Evolutionary conservation across 1,140 invertebrate genomes (phyloP), one percentile per base, ranked within the genome.

Genomic region (Phocides pigmalion): DNA sequence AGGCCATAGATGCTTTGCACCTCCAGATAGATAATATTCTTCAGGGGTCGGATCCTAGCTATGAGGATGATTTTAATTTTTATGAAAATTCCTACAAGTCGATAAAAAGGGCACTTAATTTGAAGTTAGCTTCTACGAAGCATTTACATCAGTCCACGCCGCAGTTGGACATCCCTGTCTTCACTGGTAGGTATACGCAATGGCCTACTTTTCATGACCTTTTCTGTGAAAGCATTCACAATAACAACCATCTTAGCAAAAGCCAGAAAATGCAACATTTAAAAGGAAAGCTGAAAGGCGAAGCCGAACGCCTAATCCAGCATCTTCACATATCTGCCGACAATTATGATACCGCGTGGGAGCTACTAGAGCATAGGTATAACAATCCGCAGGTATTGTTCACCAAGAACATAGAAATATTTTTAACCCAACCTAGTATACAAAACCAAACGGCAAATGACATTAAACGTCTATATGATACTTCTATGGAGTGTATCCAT

Each of bases 201-300:
- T 46, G 49, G 62, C 50, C 62, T 54, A 64, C 50, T 4, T 64
- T 64, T 47, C 46, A 35, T n/a, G 50, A 64, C 11, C 15, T 54
- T 28, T 64, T 64, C 22, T 20, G 14, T 17, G 50, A 64, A 46
- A 47, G 39, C 11, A 64, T 64, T 46, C 62, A 64, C 9, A 54
- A 64, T 5, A 54, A 54, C 25, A 63, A 44, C 17, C 12, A 37
- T 9, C 35, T 51, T 0, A 66, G 22, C 4, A 66, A 66, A 37
- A 28, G 28, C 17, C 68, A 64, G 46, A 62, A 65, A 41, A 69
- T 69, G 56, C 67, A 64, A 15, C 56, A 69, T 44, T 14, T 70
- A 1, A 70, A 70, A 12, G 62, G 58, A 3, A 69, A 69, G n/a
- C 41, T 65, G 2, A 54, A 37, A 12, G 63, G 58, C 15, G 64